Evolutionary conservation across 2,113 vertebrate species (phyloP).

Genomic region (Trogon melanurus): DNA sequence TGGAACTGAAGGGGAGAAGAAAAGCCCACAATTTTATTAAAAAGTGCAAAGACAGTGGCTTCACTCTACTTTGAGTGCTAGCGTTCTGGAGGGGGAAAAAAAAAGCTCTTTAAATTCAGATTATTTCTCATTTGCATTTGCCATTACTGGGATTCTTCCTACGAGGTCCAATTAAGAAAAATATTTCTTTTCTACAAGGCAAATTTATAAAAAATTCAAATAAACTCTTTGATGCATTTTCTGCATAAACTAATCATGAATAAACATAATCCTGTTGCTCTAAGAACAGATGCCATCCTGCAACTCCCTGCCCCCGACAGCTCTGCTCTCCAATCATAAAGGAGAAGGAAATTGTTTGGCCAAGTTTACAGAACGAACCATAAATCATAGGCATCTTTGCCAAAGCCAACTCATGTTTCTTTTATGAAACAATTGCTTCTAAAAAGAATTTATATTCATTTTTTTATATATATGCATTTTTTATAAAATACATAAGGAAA

Average conservation of each 20-base stretch:
- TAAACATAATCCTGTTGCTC: slow-evolving; percentile 70
- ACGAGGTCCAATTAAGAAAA: slow-evolving; percentile 69
- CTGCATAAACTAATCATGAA: slow-evolving; percentile 70
- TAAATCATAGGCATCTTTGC: slow-evolving; percentile 70
- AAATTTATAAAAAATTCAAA: slow-evolving; percentile 74
- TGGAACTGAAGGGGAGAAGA: neutral
- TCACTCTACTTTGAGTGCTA: neutral
- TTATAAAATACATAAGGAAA: slow-evolving; percentile 58
- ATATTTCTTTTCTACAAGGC: slow-evolving; percentile 60
- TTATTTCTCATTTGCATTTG: slow-evolving; percentile 64
- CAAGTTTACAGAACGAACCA: slow-evolving; percentile 70
- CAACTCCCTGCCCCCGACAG: slow-evolving; percentile 47
- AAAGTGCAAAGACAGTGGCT: neutral
- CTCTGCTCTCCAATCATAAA: slow-evolving; percentile 56
- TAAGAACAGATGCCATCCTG: slow-evolving; percentile 63
- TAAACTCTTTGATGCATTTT: slow-evolving; percentile 66
- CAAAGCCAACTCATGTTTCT: slow-evolving; percentile 72
- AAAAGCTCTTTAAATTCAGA: slow-evolving; percentile 43
- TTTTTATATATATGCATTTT: slow-evolving; percentile 62
- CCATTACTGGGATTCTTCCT: slow-evolving; percentile 40
- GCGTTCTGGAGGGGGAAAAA: neutral
- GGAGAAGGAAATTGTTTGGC: slow-evolving; percentile 67
- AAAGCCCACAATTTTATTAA: neutral
- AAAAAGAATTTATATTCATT: slow-evolving; percentile 67
- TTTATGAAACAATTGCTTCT: slow-evolving; percentile 75